Base-by-base conservation (phyloP, 2,113 vertebrate species). In the Agelaius tricolor region DNA sequence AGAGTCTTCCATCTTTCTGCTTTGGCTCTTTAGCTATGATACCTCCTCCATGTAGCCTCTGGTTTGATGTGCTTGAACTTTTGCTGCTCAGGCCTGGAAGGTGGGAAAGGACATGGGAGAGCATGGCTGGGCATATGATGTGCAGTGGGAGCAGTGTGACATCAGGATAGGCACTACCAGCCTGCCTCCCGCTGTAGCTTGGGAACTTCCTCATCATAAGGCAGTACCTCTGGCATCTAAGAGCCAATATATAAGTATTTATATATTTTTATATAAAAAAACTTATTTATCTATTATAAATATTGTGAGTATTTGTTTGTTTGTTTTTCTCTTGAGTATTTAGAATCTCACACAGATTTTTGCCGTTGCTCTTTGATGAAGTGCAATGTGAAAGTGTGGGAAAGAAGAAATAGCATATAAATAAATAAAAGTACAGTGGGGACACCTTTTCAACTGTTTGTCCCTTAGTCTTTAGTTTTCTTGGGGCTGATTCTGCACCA, bases 91-190 rank as follows among this genome's bases (percentile, higher is more conserved):
- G 4, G 58, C 28, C 58, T 18, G 23, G 51, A 51, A 72, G 67
- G 55, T 62, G 71, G 51, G 51, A 66, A n/a, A n/a, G 75, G 65
- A 31, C 9, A 1, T 1, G 2, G 22, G 28, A 84, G 69, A 82
- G 43, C 5, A 2, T 54, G 51, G 13, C 44, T 15, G 5, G 4
- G 16, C 5, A 30, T 0, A 0, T 47, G 66, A 7, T 7, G 1
- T 51, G 61, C 55, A 47, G 21, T 55, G 62, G 44, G 71, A 90
- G 17, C 52, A 31, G 62, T 18, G 43, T 72, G 49, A 35, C 17
- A 2, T 39, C n/a, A 24, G 33, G 58, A 33, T 15, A 39, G 44
- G 33, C 15, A 2, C 46, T 80, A 59, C 39, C 49, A 35, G 33
- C 30, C 39, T 35, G 49, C 2, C 1, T 65, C 55, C 44, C 5